These are phyloP conservation scores for Muricea muricata DNA, from an alignment of 92 coral and sea anemone genomes.

Conservation along the genomic window DNA sequence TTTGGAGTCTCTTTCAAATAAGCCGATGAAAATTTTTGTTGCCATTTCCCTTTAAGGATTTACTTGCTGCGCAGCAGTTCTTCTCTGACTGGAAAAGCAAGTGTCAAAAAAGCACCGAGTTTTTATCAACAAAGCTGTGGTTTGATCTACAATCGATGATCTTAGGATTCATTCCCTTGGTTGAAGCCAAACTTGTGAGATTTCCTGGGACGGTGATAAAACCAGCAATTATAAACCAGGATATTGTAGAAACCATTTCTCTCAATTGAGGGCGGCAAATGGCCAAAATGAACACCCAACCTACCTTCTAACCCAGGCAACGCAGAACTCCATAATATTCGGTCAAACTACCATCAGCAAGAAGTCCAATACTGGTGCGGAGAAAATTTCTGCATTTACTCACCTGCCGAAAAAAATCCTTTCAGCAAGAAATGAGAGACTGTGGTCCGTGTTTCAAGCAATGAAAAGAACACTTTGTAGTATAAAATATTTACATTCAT, in stretches of 20 bases:
- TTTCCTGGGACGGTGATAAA: neutral
- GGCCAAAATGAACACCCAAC: neutral
- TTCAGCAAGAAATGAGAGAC: neutral
- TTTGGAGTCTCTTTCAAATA: too few species aligned
- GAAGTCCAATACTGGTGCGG: too few species aligned
- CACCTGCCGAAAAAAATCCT: neutral
- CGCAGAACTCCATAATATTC: neutral
- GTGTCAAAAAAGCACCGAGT: neutral
- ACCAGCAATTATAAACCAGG: neutral
- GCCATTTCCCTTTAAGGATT: neutral
- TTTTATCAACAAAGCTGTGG: neutral
- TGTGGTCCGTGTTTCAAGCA: neutral
- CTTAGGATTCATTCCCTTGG: neutral
- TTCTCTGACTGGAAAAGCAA: neutral
- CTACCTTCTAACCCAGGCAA: neutral
- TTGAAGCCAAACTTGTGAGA: neutral
- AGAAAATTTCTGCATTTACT: too few species aligned
- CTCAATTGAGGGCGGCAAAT: neutral
- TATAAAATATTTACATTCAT: neutral
- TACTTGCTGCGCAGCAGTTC: neutral
- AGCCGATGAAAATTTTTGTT: too few species aligned
- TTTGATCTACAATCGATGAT: neutral
- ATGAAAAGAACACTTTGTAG: neutral
- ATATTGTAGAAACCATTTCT: neutral
- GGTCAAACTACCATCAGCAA: neutral